A percentile compares a stretch with the other conserved stretches of the same genome.
These are phyloP conservation scores for Myiotriccus ornatus DNA, from an alignment of 2,797 vertebrate species.

Conservation along the genomic window DNA sequence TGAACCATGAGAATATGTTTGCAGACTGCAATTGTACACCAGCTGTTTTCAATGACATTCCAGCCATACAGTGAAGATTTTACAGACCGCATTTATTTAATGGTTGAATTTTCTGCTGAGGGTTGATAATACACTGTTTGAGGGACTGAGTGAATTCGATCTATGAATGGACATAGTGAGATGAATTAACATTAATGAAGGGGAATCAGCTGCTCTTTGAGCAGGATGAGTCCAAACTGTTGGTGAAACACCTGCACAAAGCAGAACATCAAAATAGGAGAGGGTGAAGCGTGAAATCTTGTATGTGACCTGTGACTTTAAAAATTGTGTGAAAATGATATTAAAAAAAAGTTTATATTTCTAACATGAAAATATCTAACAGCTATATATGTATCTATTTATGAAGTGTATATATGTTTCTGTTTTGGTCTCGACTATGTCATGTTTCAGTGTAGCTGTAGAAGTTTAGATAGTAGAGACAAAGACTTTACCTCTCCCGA, in stretches of 20 bases:
- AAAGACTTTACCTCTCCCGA: neutral
- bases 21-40: constrained; percentile 52
- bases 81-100: constrained; percentile 55
- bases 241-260: neutral
- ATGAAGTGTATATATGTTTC: neutral
- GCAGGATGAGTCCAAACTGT: neutral
- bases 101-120: constrained; percentile 33
- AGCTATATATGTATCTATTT: neutral
- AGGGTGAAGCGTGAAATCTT: neutral
- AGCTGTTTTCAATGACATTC: constrained; percentile 73
- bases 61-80: constrained; percentile 60
- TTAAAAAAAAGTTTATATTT: neutral
- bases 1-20: constrained; percentile 65
- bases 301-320: neutral
- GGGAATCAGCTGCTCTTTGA: neutral
- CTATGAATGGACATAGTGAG: neutral
- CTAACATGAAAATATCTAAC: neutral
- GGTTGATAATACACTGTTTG: neutral
- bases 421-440: neutral
- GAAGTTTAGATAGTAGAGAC: neutral
- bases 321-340: neutral
- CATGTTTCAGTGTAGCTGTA: neutral
- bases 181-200: neutral
- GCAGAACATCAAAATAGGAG: neutral
- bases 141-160: neutral